Percentiles rank a stretch among this genome's conserved stretches.
Conservation (phyloP, 37 sponge, comb jelly and placozoan species). For the Chondrosia reniformis region DNA sequence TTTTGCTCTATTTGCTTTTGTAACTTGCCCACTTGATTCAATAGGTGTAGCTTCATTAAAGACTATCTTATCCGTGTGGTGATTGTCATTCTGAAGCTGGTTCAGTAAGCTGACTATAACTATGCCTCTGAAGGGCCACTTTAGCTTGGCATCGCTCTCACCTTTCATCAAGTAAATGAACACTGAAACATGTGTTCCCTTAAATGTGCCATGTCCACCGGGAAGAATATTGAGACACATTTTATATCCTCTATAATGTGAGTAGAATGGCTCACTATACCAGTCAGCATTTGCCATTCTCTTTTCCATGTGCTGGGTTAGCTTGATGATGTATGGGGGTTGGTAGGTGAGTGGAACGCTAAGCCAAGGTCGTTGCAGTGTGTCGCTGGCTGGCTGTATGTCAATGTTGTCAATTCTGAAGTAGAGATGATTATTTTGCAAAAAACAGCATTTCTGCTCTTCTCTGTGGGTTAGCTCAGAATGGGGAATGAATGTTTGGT, state of each 20-base stretch:
- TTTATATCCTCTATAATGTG: slow-evolving; percentile 28
- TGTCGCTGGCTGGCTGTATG: no score
- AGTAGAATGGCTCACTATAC: slow-evolving; percentile 28
- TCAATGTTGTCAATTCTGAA: no score
- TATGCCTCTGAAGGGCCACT: slow-evolving; percentile 33
- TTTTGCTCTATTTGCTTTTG: no score
- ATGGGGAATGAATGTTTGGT: no score
- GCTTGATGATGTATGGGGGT: slow-evolving; percentile 6
- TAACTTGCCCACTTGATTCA: no score
- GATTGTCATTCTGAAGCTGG: not conserved
- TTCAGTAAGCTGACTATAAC: slow-evolving; percentile 4
- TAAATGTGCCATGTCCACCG: slow-evolving; percentile 25
- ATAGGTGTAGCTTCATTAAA: no score
- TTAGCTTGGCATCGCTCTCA: slow-evolving; percentile 17
- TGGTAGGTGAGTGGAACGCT: no score
- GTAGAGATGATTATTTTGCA: no score
- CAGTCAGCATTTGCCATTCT: not conserved
- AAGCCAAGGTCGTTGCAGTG: no score
- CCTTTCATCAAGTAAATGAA: slow-evolving; percentile 32
- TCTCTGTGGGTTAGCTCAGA: no score
- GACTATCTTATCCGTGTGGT: no score
- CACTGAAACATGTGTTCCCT: slow-evolving; percentile 40
- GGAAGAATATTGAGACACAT: slow-evolving; percentile 33
- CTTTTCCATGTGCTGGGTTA: not conserved
- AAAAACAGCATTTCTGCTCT: no score